Percentiles rank a stretch among this genome's conserved stretches.
Conservation (phyloP, 2,797 vertebrate genomes). For the Sciurus vulgaris region DNA sequence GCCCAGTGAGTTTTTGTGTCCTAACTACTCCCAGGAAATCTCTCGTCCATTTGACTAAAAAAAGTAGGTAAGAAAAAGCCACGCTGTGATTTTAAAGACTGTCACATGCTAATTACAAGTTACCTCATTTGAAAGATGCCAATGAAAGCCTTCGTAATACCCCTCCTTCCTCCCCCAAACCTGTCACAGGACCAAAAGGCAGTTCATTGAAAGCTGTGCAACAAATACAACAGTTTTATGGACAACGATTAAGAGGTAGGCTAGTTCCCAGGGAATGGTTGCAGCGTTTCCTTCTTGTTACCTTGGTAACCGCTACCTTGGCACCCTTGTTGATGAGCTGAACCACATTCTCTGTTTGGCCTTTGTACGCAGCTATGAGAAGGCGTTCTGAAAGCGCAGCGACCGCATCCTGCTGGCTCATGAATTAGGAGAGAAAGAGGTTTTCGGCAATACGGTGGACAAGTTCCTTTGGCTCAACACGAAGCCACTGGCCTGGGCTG, state of each 20-base stretch:
- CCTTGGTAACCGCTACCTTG: constrained; percentile 98
- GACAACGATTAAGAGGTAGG: constrained; percentile 82
- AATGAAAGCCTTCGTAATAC: constrained; percentile 61
- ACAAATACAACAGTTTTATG: constrained; percentile 70
- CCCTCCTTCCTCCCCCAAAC: constrained; percentile 38
- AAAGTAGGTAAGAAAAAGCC: not conserved
- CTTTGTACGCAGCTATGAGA: constrained; percentile 98
- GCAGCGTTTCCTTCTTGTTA: constrained; percentile 88
- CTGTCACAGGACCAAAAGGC: constrained; percentile 11
- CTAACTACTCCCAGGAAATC: not conserved
- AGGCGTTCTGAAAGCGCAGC: constrained; percentile 98
- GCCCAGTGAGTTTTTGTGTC: constrained; percentile 16
- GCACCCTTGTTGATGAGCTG: constrained; percentile 99
- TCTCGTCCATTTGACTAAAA: not conserved
- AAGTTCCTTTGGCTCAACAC: constrained; percentile 85
- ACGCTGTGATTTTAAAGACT: constrained; percentile 47
- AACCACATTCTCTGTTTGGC: constrained; percentile 98
- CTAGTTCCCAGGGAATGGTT: constrained; percentile 83
- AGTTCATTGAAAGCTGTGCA: constrained; percentile 80
- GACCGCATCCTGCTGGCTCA: constrained; percentile 99
- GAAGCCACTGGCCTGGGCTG: constrained; percentile 76
- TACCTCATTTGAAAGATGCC: constrained; percentile 44
- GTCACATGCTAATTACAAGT: constrained; percentile 60
- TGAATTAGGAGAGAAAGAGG: constrained; percentile 93
- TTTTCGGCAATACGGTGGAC: constrained; percentile 79